phyloP scores from a whole-genome alignment of 2,797 vertebrate genomes.

The Pygocentrus nattereri region DNA sequence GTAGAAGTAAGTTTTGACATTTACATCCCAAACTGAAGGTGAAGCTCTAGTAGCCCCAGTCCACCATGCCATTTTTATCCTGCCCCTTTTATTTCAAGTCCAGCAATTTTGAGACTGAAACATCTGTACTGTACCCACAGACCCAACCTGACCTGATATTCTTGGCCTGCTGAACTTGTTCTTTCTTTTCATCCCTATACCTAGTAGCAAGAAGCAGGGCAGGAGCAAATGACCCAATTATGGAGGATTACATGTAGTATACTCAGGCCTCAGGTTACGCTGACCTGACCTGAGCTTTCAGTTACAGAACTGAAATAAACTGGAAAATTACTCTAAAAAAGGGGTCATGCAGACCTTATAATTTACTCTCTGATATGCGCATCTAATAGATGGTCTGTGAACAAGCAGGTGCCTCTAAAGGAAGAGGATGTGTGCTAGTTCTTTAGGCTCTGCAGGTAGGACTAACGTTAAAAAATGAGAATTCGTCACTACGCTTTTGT shows the following conservation, averaged over 20 bases:
- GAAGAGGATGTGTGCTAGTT: not conserved
- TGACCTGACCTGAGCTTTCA: slow-evolving; percentile 31
- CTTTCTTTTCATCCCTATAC: not conserved
- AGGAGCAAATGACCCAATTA: not conserved
- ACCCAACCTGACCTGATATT: not conserved
- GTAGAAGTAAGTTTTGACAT: too few relatives aligned
- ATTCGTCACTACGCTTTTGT: not conserved
- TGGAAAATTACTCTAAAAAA: slow-evolving; percentile 21
- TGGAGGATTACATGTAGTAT: not conserved
- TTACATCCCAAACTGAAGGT: too few relatives aligned
- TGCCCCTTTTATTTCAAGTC: too few relatives aligned
- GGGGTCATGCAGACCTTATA: slow-evolving; percentile 25
- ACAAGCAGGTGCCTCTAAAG: not conserved
- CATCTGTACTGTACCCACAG: not conserved
- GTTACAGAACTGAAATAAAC: slow-evolving; percentile 30
- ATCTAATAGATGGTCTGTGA: not conserved
- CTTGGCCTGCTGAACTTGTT: not conserved
- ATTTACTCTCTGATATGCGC: slow-evolving; percentile 1
- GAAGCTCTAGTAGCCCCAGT: too few relatives aligned
- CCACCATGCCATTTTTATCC: not conserved
- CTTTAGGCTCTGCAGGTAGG: not conserved
- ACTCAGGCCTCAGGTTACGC: slow-evolving; percentile 6
- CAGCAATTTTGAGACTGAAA: not conserved
- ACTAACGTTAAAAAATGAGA: too few relatives aligned
- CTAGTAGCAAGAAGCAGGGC: not conserved